A percentile compares a stretch with the other conserved stretches of the same genome.
phyloP scores from a whole-genome alignment of 2,888 invertebrate species.

The Marronus borbonicus region DNA sequence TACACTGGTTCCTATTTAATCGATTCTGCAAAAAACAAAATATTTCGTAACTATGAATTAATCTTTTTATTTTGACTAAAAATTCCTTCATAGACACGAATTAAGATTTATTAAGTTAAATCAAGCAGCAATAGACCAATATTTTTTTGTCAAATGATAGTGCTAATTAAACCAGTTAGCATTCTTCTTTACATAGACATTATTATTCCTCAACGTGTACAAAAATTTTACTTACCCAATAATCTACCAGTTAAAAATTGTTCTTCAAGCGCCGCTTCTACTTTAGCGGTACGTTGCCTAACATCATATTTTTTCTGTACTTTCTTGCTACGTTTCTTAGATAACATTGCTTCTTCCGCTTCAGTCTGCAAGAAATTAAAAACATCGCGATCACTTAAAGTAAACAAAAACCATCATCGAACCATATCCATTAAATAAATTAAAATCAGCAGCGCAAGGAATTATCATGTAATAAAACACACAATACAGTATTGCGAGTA shows the following conservation, averaged over 20 bases:
- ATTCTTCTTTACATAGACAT: too few species aligned
- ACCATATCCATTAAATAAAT: neutral
- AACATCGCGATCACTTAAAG: neutral
- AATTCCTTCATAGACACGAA: too few species aligned
- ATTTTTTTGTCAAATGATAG: neutral
- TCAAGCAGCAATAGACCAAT: too few species aligned
- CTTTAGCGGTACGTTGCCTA: constrained; percentile 93
- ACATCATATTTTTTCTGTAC: constrained; percentile 93
- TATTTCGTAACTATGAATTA: too few species aligned
- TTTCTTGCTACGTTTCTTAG: constrained; percentile 95
- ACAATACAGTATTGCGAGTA: constrained; percentile 44
- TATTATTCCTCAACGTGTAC: too few species aligned
- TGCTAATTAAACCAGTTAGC: neutral
- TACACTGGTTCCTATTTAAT: too few species aligned
- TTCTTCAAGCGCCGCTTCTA: constrained; percentile 94
- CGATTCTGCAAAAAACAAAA: too few species aligned
- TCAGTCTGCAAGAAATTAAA: constrained; percentile 77
- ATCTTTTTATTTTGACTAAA: too few species aligned
- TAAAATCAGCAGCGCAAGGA: constrained; percentile 33
- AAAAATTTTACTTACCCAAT: constrained; percentile 78
- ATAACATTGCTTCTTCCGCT: constrained; percentile 94
- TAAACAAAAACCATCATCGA: neutral
- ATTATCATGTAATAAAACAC: constrained; percentile 32
- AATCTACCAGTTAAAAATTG: constrained; percentile 97
- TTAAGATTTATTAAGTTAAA: too few species aligned